A percentile compares a stretch with the other conserved stretches of the same genome.
These are phyloP conservation scores for Conomelus anceps DNA, from an alignment of 2,888 invertebrate species.

Conservation along the genomic window DNA sequence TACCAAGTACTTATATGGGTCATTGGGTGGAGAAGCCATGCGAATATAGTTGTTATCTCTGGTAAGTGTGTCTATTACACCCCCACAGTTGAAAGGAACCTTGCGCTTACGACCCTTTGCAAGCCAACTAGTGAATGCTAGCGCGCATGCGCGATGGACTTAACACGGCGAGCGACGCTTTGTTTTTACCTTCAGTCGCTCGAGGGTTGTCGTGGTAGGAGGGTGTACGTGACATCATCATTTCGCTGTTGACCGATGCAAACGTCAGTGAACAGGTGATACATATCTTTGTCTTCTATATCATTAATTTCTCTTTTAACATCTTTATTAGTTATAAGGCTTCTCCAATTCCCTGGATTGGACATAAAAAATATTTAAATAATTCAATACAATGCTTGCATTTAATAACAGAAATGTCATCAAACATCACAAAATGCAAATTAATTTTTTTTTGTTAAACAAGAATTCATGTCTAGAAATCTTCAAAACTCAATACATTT, in stretches of 20 bases:
- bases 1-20: neutral
- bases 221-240: neutral
- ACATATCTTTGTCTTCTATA: neutral
- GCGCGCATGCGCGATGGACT: neutral
- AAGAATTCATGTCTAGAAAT: no score
- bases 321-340: neutral
- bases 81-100: neutral
- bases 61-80: neutral
- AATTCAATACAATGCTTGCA: no score
- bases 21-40: neutral
- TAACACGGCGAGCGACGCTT: neutral
- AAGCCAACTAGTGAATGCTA: neutral
- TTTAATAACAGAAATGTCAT: no score
- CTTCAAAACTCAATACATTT: no score
- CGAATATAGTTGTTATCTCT: neutral
- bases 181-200: neutral
- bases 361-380: no score
- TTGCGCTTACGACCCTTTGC: neutral
- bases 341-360: neutral
- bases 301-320: neutral
- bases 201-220: neutral
- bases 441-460: no score
- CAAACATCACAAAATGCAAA: no score
- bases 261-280: neutral
- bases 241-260: neutral